phyloP scores from a whole-genome alignment of 1,140 invertebrate genomes.

The Calosoma granatense region DNA sequence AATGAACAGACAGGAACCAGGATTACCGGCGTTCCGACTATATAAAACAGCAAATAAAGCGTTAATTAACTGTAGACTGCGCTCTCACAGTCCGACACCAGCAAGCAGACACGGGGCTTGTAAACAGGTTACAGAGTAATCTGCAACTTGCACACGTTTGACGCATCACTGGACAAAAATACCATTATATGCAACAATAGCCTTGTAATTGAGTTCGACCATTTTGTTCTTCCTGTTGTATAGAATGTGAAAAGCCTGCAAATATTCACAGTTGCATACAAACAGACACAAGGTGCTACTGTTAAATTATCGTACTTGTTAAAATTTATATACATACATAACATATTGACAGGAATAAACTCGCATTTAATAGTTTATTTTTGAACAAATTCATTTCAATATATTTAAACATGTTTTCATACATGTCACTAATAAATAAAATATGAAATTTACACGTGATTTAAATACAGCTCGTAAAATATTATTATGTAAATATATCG shows the following conservation, averaged over 20 bases:
- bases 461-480: too few relatives aligned
- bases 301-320: too few relatives aligned
- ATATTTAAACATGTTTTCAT: too few relatives aligned
- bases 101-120: neutral
- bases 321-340: too few relatives aligned
- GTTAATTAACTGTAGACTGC: neutral
- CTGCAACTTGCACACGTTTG: conserved; percentile 4
- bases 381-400: too few relatives aligned
- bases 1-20: neutral
- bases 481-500: too few relatives aligned
- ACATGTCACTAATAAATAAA: too few relatives aligned
- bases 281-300: too few relatives aligned
- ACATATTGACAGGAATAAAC: too few relatives aligned
- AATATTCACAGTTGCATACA: too few relatives aligned
- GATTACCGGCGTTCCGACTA: neutral
- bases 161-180: conserved; percentile 3
- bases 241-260: neutral
- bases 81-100: neutral
- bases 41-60: conserved; percentile 4
- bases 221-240: neutral
- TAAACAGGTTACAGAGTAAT: neutral
- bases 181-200: conserved; percentile 2
- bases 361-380: too few relatives aligned
- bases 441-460: too few relatives aligned
- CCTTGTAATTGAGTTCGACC: neutral